Conservation (phyloP, 2,888 invertebrate genomes). For the Dicranocentrus wangi region DNA sequence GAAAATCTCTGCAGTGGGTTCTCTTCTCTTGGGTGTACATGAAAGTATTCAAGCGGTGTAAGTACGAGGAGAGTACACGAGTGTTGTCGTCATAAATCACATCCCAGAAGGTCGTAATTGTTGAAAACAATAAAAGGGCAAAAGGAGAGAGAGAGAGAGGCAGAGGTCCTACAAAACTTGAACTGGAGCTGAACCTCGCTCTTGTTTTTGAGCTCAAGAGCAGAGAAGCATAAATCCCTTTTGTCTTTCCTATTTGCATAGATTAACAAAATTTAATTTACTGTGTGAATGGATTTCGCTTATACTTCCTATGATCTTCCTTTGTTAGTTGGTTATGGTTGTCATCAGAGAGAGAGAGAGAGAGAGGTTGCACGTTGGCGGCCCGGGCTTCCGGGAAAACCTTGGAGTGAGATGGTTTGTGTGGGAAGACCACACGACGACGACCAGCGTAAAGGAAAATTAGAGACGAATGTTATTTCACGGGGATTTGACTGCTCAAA, state of each 20-base stretch:
- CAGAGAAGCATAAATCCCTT: conserved; percentile 45
- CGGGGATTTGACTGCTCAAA: not conserved
- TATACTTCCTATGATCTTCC: no score
- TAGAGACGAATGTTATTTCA: not conserved
- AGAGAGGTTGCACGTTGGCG: no score
- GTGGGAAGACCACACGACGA: no score
- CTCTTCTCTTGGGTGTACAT: not conserved
- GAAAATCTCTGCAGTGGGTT: no score
- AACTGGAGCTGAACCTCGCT: not conserved
- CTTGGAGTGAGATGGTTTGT: no score
- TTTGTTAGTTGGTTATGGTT: no score
- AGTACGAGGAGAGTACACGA: no score
- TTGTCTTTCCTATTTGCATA: conserved; percentile 39
- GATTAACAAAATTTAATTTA: conserved; percentile 57
- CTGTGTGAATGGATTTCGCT: conserved; percentile 20
- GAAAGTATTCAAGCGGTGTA: no score
- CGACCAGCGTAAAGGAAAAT: no score
- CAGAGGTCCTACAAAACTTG: no score
- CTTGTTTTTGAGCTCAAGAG: conserved; percentile 9
- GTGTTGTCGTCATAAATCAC: conserved; percentile 41
- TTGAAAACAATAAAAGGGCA: conserved; percentile 38
- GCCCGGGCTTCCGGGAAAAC: no score
- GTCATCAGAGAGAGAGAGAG: no score
- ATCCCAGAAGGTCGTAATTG: conserved; percentile 52
- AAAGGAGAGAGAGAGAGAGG: not conserved